Conservation (phyloP, 2,888 invertebrate genomes). For the Lasioglossum figueresi region DNA sequence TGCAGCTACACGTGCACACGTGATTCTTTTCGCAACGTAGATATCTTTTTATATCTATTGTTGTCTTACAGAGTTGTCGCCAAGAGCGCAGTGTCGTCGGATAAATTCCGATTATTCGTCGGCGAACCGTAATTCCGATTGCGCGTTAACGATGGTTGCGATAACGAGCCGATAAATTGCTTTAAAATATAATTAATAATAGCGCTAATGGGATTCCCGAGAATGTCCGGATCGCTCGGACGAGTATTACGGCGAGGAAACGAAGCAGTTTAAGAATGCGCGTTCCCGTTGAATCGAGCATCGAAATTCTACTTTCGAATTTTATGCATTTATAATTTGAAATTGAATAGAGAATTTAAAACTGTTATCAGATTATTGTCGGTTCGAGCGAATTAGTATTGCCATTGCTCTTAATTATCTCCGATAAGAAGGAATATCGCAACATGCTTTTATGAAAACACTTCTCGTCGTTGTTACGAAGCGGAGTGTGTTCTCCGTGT, state of each 20-base stretch:
- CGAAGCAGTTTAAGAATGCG: not conserved
- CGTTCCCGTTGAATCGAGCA: not conserved
- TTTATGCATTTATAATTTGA: too few species aligned
- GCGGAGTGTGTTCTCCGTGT: too few species aligned
- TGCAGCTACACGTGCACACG: not conserved
- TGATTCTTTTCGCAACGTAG: too few species aligned
- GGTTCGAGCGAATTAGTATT: not conserved
- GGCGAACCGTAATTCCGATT: constrained; percentile 55
- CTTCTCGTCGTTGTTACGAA: not conserved
- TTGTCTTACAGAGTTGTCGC: not conserved
- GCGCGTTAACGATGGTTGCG: constrained; percentile 55
- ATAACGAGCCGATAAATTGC: constrained; percentile 61
- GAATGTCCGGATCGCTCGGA: not conserved
- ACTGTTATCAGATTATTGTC: too few species aligned
- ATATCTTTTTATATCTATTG: too few species aligned
- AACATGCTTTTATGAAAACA: not conserved
- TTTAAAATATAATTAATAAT: constrained; percentile 44
- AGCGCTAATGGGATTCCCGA: constrained; percentile 38
- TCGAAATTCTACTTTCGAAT: not conserved
- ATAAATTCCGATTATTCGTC: constrained; percentile 50
- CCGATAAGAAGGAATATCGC: not conserved
- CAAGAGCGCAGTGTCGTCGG: not conserved
- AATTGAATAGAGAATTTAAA: not conserved
- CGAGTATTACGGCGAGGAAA: constrained; percentile 9
- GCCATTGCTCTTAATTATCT: not conserved